phyloP scores from a whole-genome alignment of 2,113 vertebrate genomes.

The Merops nubicus region DNA sequence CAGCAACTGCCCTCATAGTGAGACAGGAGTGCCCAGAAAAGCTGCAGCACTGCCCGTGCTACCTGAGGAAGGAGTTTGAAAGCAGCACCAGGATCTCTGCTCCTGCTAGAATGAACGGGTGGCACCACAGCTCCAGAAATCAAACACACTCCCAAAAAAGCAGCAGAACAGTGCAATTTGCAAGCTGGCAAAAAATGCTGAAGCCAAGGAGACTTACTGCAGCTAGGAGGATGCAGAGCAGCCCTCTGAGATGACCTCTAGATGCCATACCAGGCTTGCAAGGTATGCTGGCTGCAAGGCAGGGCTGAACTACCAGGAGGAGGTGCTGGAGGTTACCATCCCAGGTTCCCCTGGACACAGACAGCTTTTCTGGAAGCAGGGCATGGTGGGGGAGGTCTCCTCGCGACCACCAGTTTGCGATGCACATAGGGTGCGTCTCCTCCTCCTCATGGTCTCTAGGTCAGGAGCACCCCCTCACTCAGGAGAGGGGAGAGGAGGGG shows the following conservation, averaged over 20 bases:
- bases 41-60: not conserved
- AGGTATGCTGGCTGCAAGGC: not conserved
- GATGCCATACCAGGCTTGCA: not conserved
- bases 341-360: rapidly evolving
- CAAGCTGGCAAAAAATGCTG: not conserved
- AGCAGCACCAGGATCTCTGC: not conserved
- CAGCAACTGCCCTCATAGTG: not conserved
- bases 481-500: no score
- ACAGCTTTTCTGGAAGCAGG: not conserved
- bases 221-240: not conserved
- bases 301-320: not conserved
- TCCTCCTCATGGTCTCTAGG: not conserved
- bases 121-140: not conserved
- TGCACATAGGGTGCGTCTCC: not conserved
- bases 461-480: not conserved
- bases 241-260: not conserved
- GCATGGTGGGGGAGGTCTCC: not conserved
- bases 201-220: not conserved
- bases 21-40: not conserved
- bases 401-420: not conserved
- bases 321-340: not conserved
- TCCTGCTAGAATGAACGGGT: conserved; percentile 2
- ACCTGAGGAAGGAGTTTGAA: not conserved
- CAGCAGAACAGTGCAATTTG: not conserved
- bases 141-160: not conserved